Conservation (phyloP, 2,797 vertebrate species). For the Gadopsis bispinosus region DNA sequence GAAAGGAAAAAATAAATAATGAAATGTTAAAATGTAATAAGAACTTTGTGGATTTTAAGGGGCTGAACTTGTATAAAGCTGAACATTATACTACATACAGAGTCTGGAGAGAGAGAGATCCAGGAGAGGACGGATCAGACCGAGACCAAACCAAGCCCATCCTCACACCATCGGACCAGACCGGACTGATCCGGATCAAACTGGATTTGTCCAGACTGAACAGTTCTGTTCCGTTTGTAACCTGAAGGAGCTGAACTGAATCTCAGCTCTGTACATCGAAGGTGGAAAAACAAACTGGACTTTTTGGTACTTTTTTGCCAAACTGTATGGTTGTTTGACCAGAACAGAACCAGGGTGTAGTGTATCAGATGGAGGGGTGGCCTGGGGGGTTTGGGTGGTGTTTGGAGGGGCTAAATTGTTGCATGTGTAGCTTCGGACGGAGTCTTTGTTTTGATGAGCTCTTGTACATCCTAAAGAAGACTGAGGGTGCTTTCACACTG, state of each 20-base stretch:
- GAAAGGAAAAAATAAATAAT: slow-evolving; percentile 59
- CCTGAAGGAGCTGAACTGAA: not conserved
- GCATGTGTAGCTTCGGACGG: slow-evolving; percentile 25
- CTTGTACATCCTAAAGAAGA: slow-evolving; percentile 15
- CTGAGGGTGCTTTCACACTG: slow-evolving; percentile 6
- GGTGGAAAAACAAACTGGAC: not conserved
- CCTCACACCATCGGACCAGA: slow-evolving; percentile 8
- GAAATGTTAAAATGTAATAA: slow-evolving; percentile 72
- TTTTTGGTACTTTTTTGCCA: slow-evolving; percentile 38
- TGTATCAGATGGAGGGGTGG: not conserved
- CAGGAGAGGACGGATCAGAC: slow-evolving; percentile 35
- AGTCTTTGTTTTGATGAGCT: slow-evolving; percentile 14
- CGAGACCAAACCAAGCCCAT: not conserved
- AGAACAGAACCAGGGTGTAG: not conserved
- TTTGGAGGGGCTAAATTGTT: slow-evolving; percentile 11
- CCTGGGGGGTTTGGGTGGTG: not conserved
- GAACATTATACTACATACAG: slow-evolving; percentile 58
- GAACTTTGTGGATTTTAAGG: slow-evolving; percentile 69
- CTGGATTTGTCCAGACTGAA: not conserved
- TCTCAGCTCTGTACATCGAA: not conserved
- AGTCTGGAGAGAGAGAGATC: slow-evolving; percentile 60
- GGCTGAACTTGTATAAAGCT: slow-evolving; percentile 74
- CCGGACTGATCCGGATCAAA: not conserved
- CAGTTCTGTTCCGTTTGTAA: not conserved
- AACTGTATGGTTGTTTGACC: slow-evolving; percentile 17